Evolutionary conservation across 1,140 invertebrate species (phyloP).

Genomic region (Ectropis grisescens): DNA sequence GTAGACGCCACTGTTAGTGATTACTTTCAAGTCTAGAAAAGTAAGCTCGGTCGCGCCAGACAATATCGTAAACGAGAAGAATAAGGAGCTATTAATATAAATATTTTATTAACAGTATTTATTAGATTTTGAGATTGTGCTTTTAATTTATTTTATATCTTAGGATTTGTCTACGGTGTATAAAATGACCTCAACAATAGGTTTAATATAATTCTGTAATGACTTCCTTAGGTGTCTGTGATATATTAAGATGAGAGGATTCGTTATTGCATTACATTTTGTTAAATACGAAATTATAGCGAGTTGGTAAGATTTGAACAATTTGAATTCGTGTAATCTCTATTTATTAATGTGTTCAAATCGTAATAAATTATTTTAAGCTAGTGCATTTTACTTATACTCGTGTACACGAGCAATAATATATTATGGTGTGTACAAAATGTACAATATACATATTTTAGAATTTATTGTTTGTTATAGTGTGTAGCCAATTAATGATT

Average conservation of each 20-base stretch:
- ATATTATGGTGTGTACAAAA: constrained; percentile 31
- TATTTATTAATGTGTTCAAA: constrained; percentile 32
- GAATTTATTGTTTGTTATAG: too few species aligned
- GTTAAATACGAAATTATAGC: constrained; percentile 9
- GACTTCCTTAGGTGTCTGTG: constrained; percentile 62
- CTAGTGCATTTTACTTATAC: too few species aligned
- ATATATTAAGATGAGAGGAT: constrained; percentile 44
- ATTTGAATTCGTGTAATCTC: constrained; percentile 31
- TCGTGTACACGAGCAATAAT: constrained; percentile 17
- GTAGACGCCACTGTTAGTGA: constrained; percentile 58
- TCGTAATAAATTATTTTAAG: too few species aligned
- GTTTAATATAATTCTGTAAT: constrained; percentile 20
- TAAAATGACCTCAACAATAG: constrained; percentile 24
- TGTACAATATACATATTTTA: constrained; percentile 37
- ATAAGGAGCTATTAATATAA: constrained; percentile 15
- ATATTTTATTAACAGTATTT: constrained; percentile 17
- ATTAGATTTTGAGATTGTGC: constrained; percentile 41
- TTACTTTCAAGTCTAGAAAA: constrained; percentile 65
- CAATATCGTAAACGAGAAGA: neutral
- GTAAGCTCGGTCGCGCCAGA: neutral
- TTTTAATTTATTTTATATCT: constrained; percentile 44
- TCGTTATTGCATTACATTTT: constrained; percentile 27
- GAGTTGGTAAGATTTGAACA: constrained; percentile 2
- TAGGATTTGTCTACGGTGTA: constrained; percentile 24
- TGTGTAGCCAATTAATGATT: too few species aligned